Percentiles rank a stretch among this genome's conserved stretches.
Evolutionary conservation across 2,113 vertebrate species (phyloP).

Genomic region (Cygnus buccinator): DNA sequence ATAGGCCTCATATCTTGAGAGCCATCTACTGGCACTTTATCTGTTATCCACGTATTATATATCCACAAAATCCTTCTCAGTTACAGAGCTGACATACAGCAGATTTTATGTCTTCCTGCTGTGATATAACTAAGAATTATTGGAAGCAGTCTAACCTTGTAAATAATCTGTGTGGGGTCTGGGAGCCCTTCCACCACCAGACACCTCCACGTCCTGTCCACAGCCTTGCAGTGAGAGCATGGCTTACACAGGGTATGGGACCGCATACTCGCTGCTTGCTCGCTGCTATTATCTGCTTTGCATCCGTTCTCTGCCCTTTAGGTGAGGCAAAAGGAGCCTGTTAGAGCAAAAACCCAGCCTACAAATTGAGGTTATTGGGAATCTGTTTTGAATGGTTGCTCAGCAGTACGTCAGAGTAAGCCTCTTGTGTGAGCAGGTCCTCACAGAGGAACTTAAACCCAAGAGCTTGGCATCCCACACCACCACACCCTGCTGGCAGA

Average conservation of each 20-base stretch:
- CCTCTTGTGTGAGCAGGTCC: neutral
- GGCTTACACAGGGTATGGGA: neutral
- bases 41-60: neutral
- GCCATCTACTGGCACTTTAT: slow-evolving; percentile 67
- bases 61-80: neutral
- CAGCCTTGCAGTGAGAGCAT: fast-evolving
- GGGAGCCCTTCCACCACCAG: fast-evolving
- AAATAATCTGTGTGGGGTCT: neutral
- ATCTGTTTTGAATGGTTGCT: neutral
- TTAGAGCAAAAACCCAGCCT: neutral
- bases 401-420: neutral
- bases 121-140: neutral
- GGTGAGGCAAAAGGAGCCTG: neutral
- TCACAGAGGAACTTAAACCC: neutral
- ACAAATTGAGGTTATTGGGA: neutral
- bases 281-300: neutral
- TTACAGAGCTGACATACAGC: neutral
- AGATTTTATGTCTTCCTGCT: neutral
- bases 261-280: no score
- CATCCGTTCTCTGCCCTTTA: neutral
- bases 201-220: neutral
- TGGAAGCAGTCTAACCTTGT: neutral
- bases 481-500: neutral
- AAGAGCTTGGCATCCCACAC: neutral
- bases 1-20: slow-evolving; percentile 64